Base-by-base conservation (phyloP, 2,113 vertebrate species). In the Syrmaticus mikado region DNA sequence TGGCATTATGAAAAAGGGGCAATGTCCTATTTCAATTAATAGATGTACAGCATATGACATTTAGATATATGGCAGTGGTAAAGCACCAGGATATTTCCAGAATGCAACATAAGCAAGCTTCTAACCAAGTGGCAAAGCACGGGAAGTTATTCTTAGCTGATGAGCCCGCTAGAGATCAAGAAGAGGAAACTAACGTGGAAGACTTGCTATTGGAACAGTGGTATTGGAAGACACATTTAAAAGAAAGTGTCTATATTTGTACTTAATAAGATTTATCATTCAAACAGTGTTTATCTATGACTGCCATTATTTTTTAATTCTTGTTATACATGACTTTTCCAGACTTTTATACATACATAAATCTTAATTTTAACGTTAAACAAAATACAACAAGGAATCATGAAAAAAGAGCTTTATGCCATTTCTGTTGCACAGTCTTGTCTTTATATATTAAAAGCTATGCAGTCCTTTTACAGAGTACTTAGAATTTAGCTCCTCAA, bases 181-280 rank as follows among this genome's bases (percentile, higher is more conserved):
- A 85, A 38, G 27, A 81, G 15, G 20, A 86, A 92, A 86, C 15
- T 66, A 45, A n/a, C 40, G 13, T 58, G 55, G 40, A 90, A 86
- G 65, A 13, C 50, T 50, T 60, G 18, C 36, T 71, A 18, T 41
- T 60, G 52, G 20, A 73, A 64, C 13, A 46, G n/a, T 20, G 19
- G 13, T 21, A 64, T 0, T 74, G 57, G 24, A 89, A 75, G 14
- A 79, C 14, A 55, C n/a, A 11, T 60, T 90, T 74, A 66, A 68
- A 90, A 80, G 9, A 32, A 85, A 66, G 15, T 10, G 11, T 22
- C 57, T 40, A 8, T 45, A 73, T 36, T 65, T 70, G 8, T 28
- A 77, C n/a, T 85, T 61, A 45, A 71, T 80, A 22, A 53, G 36
- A 15, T 53, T 40, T 77, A 27, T 27, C 46, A 74, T 68, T 81